phyloP scores from a whole-genome alignment of 2,888 invertebrate genomes.

The Caenorhabditis panamensis region DNA sequence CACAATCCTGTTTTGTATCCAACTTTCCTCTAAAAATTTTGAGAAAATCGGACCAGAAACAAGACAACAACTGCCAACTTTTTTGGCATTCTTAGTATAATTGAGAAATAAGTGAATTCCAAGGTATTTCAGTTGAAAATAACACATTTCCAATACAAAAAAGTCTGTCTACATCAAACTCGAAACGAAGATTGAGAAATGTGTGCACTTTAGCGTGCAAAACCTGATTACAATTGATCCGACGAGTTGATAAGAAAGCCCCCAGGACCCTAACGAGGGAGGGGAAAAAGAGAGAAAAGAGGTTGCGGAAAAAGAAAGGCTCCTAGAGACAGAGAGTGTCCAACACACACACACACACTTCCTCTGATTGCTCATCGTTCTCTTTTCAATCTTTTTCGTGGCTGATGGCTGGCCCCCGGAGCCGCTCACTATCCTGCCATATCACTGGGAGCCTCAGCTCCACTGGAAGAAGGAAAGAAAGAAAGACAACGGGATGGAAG shows the following conservation, averaged over 20 bases:
- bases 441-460: constrained; percentile 28
- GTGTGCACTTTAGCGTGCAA: constrained; percentile 52
- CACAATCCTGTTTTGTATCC: too few species aligned
- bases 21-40: too few species aligned
- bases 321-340: constrained; percentile 48
- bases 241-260: constrained; percentile 53
- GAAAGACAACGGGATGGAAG: constrained; percentile 9
- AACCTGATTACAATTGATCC: constrained; percentile 52
- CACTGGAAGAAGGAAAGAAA: constrained; percentile 17
- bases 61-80: too few species aligned
- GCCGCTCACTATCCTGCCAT: constrained; percentile 54
- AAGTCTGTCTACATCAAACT: too few species aligned
- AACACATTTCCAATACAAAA: too few species aligned
- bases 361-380: constrained; percentile 61
- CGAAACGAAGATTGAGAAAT: too few species aligned
- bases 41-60: too few species aligned
- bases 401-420: constrained; percentile 37
- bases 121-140: too few species aligned
- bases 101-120: too few species aligned
- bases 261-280: constrained; percentile 46
- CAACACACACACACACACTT: constrained; percentile 53
- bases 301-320: constrained; percentile 53
- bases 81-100: too few species aligned
- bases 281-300: constrained; percentile 22
- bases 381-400: constrained; percentile 62